phyloP scores from a whole-genome alignment of 2,113 vertebrate species.

The Oenanthe oenanthe region DNA sequence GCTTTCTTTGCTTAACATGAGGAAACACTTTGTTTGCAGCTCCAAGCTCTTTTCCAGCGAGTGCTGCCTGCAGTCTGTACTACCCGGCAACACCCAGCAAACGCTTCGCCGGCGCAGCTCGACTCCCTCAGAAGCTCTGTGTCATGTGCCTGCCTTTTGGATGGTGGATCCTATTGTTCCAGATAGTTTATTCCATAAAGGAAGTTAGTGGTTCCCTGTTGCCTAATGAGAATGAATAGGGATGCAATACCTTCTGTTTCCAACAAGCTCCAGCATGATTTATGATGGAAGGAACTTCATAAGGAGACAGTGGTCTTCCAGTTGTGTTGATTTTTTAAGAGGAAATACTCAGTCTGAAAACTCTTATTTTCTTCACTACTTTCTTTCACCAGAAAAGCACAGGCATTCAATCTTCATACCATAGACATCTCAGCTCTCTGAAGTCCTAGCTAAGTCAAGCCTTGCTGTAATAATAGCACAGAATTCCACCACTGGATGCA shows the following conservation, averaged over 20 bases:
- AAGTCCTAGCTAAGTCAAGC: neutral
- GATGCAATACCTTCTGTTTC: neutral
- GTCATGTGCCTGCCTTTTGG: neutral
- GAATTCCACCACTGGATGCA: neutral
- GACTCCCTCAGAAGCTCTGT: neutral
- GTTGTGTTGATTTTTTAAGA: neutral
- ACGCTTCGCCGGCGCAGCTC: fast-evolving
- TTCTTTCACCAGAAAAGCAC: neutral
- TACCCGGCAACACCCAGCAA: neutral
- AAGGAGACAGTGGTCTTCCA: neutral
- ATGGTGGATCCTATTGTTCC: constrained; percentile 16
- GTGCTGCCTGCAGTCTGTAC: neutral
- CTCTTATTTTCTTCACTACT: neutral
- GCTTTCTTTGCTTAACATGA: constrained; percentile 12
- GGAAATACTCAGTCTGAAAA: neutral
- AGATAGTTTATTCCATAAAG: neutral
- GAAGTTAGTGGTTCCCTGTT: neutral
- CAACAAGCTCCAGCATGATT: neutral
- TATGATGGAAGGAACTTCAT: neutral
- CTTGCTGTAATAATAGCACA: neutral
- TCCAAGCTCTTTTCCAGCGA: neutral
- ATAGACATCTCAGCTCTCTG: neutral
- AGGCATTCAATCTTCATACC: neutral
- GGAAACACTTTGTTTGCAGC: neutral
- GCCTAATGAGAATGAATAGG: neutral